Conservation (phyloP, 2,888 invertebrate genomes). For the Acleris cristana region DNA sequence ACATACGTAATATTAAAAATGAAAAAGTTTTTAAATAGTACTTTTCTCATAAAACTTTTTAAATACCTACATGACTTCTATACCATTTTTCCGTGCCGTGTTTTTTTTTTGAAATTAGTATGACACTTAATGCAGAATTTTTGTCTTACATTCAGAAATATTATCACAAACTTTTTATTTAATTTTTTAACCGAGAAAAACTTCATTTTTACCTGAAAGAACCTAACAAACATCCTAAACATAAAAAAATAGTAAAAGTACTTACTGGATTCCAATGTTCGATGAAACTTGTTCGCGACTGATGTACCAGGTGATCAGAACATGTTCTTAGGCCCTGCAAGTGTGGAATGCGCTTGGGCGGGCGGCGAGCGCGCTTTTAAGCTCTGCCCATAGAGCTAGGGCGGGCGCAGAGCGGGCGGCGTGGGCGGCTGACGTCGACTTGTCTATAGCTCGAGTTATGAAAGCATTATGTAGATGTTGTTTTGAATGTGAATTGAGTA, state of each 20-base stretch:
- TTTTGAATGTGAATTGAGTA: neutral
- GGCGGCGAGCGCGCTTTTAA: slow-evolving; percentile 71
- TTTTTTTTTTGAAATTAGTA: too few relatives aligned
- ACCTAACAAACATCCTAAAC: neutral
- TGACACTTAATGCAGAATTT: too few relatives aligned
- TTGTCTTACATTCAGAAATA: neutral
- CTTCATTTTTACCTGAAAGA: neutral
- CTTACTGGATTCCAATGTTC: slow-evolving; percentile 30
- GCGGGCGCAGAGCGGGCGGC: slow-evolving; percentile 45
- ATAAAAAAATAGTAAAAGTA: slow-evolving; percentile 7
- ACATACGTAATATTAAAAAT: too few relatives aligned
- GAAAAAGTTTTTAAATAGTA: too few relatives aligned
- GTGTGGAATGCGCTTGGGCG: slow-evolving; percentile 68
- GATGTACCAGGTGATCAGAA: slow-evolving; percentile 40
- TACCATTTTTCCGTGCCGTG: too few relatives aligned
- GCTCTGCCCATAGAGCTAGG: slow-evolving; percentile 60
- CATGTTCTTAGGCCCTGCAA: slow-evolving; percentile 53
- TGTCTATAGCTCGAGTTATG: neutral
- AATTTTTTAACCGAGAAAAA: neutral
- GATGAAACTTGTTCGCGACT: slow-evolving; percentile 10
- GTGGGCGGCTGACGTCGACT: slow-evolving; percentile 59
- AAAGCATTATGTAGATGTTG: neutral
- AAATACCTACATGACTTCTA: too few relatives aligned
- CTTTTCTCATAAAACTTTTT: too few relatives aligned
- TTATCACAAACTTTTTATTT: neutral